phyloP scores from a whole-genome alignment of 2,797 vertebrate genomes.

The Enteromius unitaeniatus region DNA sequence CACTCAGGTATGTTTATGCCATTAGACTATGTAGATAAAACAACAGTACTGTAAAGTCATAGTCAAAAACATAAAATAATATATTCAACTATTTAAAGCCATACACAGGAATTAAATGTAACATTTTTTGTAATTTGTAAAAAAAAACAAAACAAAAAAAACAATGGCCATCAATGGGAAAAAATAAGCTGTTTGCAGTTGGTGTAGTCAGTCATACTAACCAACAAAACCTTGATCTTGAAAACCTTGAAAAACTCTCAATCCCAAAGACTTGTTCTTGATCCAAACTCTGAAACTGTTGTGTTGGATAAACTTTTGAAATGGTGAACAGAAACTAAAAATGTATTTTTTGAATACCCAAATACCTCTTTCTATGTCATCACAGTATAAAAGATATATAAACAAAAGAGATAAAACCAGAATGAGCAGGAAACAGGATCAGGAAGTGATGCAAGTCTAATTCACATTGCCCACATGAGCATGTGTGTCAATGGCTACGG shows the following conservation, averaged over 20 bases:
- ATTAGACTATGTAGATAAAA: too few relatives aligned
- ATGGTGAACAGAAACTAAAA: neutral
- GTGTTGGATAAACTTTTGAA: neutral
- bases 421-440: neutral
- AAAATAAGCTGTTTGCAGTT: neutral
- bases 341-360: neutral
- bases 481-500: neutral
- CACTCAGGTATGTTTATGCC: too few relatives aligned
- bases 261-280: neutral
- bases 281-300: neutral
- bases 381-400: neutral
- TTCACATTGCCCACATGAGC: neutral
- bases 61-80: neutral
- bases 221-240: neutral
- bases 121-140: too few relatives aligned
- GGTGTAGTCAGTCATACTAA: too few relatives aligned
- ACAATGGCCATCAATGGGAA: neutral
- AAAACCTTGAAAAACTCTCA: too few relatives aligned
- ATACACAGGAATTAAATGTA: neutral
- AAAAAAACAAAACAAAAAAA: neutral
- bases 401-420: neutral
- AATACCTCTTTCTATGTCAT: neutral
- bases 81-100: neutral
- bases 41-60: neutral
- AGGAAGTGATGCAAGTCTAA: neutral